Evolutionary conservation across 2,797 vertebrate species (phyloP), one percentile per base, ranked within the genome.

Genomic region (Linurgus olivaceus): DNA sequence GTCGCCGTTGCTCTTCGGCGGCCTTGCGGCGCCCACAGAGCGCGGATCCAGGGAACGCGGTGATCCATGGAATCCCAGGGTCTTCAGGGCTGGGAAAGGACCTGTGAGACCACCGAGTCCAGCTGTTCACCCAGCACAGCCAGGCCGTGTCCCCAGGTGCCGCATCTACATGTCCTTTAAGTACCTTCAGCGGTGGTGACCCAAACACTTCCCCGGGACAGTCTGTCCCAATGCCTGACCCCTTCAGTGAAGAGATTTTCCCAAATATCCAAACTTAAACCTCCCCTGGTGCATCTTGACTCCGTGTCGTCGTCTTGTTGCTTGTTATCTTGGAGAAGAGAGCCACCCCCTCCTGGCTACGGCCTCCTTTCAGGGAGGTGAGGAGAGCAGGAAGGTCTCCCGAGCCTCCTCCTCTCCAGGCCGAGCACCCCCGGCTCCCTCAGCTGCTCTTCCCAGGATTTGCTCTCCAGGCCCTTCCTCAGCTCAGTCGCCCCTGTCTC

Each of bases 41-140:
- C 6, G 17, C 0, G 0, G 38, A 54, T 21, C 11, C 31, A 2
- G 38, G 26, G 23, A 4, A 0, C 1, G 12, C 4, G 28, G 3
- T 0, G 0, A 18, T 38, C n/a, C 37, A 0, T 7, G 44, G 51
- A 17, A 4, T 5, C 51, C 0, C 58, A 0, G 50, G 4, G 5
- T 3, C 14, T 7, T 4, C 25, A 7, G 16, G 33, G 51, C 7
- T 14, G 29, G 28, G 29, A 26, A 40, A n/a, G 31, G 38, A 26
- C 17, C 50, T 16, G 20, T 5, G 2, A 13, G 7, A 14, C 16
- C 40, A 1, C 8, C 14, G 20, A 40, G 51, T 7, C 20, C 72
- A 10, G 0, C 5, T 2, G 3, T 4, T 19, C 25, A 14, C 15
- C 29, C 58, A 6, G 65, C 33, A 17, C 38, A 17, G 29, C n/a